phyloP scores from a whole-genome alignment of 2,888 invertebrate species.

The Caenorhabditis sp. region DNA sequence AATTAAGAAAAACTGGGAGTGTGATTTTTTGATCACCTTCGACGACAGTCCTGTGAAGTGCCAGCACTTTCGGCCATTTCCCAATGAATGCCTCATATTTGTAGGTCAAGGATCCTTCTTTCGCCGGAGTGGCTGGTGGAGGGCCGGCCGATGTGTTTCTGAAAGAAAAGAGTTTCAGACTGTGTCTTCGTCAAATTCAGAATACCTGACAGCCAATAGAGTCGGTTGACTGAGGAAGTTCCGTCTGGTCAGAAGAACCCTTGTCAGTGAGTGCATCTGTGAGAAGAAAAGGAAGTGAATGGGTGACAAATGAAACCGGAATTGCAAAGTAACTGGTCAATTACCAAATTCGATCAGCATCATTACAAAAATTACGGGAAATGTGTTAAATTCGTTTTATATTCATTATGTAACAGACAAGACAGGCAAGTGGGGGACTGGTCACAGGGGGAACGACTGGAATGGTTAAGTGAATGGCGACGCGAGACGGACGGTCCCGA shows the following conservation, averaged over 20 bases:
- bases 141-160: slow-evolving; percentile 70
- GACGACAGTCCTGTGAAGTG: slow-evolving; percentile 73
- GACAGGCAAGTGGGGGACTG: slow-evolving; percentile 26
- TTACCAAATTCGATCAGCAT: slow-evolving; percentile 3
- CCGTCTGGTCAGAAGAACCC: slow-evolving; percentile 24
- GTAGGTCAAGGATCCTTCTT: slow-evolving; percentile 66
- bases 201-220: slow-evolving; percentile 28
- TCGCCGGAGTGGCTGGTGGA: slow-evolving; percentile 62
- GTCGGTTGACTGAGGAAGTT: background rate
- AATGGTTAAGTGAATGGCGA: slow-evolving; percentile 12
- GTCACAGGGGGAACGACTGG: slow-evolving; percentile 31
- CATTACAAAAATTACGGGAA: background rate
- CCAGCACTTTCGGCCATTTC: slow-evolving; percentile 70
- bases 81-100: slow-evolving; percentile 71
- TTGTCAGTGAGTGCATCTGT: slow-evolving; percentile 49
- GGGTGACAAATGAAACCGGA: background rate
- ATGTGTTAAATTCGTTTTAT: too few relatives aligned
- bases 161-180: slow-evolving; percentile 5
- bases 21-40: slow-evolving; percentile 73
- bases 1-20: background rate
- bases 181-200: background rate
- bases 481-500: background rate
- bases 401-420: slow-evolving; percentile 17
- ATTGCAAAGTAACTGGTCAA: background rate
- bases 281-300: background rate